Conservation (phyloP, 2,888 invertebrate genomes). For the Mythimna impura region DNA sequence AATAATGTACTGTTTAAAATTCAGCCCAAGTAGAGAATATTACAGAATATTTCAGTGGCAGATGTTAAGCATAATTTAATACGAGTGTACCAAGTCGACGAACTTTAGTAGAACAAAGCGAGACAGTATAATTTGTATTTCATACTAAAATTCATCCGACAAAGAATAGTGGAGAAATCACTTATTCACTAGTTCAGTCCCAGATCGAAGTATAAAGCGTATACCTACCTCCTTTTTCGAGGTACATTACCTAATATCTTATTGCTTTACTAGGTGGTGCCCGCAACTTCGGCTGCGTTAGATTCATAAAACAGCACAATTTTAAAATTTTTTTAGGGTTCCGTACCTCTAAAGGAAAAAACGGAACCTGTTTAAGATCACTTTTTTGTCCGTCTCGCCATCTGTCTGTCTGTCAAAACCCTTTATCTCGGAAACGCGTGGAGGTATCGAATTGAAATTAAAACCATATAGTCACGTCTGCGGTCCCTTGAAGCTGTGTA, state of each 20-base stretch:
- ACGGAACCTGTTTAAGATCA: too few relatives aligned
- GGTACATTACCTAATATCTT: constrained; percentile 33
- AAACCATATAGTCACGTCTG: too few relatives aligned
- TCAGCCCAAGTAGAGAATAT: constrained; percentile 60
- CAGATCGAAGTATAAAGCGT: constrained; percentile 56
- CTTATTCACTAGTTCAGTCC: constrained; percentile 67
- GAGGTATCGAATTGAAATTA: too few relatives aligned
- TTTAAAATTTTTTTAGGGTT: too few relatives aligned
- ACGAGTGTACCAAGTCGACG: constrained; percentile 59
- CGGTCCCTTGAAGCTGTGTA: too few relatives aligned
- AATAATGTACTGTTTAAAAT: constrained; percentile 55
- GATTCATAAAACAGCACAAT: too few relatives aligned
- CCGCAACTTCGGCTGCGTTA: too few relatives aligned
- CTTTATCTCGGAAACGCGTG: too few relatives aligned
- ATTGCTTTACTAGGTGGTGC: constrained; percentile 38
- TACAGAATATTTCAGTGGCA: constrained; percentile 61
- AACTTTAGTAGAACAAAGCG: constrained; percentile 60
- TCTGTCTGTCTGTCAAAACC: too few relatives aligned
- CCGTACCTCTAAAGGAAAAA: too few relatives aligned
- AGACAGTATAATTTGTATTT: constrained; percentile 57
- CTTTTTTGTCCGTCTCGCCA: too few relatives aligned
- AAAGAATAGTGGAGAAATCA: constrained; percentile 63
- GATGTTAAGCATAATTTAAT: constrained; percentile 65
- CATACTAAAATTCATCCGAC: constrained; percentile 62
- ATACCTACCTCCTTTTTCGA: constrained; percentile 23